Base-by-base conservation (phyloP, 2,888 invertebrate genomes). In the Drosophila nr. medialis region DNA sequence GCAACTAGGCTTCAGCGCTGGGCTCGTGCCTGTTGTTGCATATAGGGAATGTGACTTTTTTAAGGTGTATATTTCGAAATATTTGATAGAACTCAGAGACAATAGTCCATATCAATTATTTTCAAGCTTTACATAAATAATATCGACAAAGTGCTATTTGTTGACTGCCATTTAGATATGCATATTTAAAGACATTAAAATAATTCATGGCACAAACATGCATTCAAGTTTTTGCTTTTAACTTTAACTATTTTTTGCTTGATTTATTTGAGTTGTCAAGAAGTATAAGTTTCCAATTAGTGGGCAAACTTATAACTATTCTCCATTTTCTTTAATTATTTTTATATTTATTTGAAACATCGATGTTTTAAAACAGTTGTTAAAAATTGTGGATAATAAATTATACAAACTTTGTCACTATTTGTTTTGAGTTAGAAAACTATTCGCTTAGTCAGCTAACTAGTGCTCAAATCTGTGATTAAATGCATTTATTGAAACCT, bases 1-100 rank as follows among this genome's bases (percentile, higher is more conserved):
- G 6, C 34, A 50, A 15, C 27, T 27, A 18, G 51, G 24, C 13
- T 11, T 18, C 65, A 40, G 66, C 34, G 65, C 13, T 54, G 66
- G n/a, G 4, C 21, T 10, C 54, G 51, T 56, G 56, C 21, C 18
- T 24, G 10, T 4, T 29, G 4, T 27, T 24, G 15, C 18, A 7
- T 51, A 7, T 8, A 15, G 6, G n/a, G n/a, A 13, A 45, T 21
- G 13, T 13, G 1, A 4, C 21, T 8, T 8, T 15, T 15, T 24
- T 4, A 24, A 7, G 2, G 21, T 45, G 13, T 3, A 42, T 21
- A 42, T 13, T 45, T 21, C 13, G 4, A 45, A 4, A 7, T 21
- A 21, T 21, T 7, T 13, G 1, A 42, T 3, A 0, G 42, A n/a
- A 11, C 36, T 13, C 42, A 11, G 13, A 7, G 7, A 21, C 42